These are phyloP conservation scores for Heliconius nattereri DNA, from an alignment of 1,140 invertebrate genomes.

Conservation along the genomic window DNA sequence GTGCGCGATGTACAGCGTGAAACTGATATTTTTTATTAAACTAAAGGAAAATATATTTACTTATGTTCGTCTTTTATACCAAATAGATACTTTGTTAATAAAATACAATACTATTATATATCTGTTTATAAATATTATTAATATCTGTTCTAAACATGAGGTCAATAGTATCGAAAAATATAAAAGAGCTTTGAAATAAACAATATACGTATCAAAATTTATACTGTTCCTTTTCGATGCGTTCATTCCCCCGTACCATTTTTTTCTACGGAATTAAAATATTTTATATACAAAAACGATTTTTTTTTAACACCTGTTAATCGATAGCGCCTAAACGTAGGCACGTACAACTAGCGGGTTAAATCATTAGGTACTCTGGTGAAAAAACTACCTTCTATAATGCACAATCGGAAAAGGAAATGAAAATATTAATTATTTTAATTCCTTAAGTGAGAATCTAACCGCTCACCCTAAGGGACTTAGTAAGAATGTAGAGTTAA, in stretches of 20 bases:
- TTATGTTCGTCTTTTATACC: background rate
- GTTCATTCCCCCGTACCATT: background rate
- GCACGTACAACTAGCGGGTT: background rate
- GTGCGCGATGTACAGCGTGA: no score
- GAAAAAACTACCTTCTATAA: background rate
- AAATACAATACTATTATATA: no score
- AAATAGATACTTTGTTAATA: background rate
- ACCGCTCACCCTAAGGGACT: no score
- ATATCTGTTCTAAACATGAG: no score
- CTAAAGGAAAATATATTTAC: background rate
- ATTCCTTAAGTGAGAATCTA: no score
- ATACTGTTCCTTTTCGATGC: background rate
- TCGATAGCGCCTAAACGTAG: conserved; percentile 4
- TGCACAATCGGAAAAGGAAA: background rate
- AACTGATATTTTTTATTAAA: no score
- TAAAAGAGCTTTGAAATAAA: no score
- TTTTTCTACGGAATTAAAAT: background rate
- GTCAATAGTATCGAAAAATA: no score
- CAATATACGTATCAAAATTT: no score
- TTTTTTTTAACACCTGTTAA: background rate
- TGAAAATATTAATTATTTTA: no score
- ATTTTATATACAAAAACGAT: background rate
- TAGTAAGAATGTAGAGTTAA: no score
- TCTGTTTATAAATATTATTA: no score
- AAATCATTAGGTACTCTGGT: background rate